Conservation (phyloP, 2,888 invertebrate species). For the Ennomos erosarius region DNA sequence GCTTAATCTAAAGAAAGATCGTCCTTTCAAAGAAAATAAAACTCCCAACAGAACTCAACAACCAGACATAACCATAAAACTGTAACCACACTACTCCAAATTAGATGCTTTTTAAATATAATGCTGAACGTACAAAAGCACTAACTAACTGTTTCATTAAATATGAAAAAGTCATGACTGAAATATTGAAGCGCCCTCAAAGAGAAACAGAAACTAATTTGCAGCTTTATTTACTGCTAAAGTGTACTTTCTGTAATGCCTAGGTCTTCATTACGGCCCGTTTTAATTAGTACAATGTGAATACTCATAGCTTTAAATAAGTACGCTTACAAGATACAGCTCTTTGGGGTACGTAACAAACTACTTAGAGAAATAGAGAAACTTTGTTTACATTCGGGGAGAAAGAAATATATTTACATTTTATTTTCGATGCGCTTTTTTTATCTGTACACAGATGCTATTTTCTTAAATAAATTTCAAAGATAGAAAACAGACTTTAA, state of each 20-base stretch:
- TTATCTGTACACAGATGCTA: conserved; percentile 16
- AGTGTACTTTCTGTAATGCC: conserved; percentile 51
- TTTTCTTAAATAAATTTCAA: conserved; percentile 8
- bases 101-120: conserved; percentile 41
- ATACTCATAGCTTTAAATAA: conserved; percentile 66
- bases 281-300: conserved; percentile 78
- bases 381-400: conserved; percentile 30
- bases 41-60: conserved; percentile 4
- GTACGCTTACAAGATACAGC: conserved; percentile 52
- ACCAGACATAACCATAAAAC: conserved; percentile 22
- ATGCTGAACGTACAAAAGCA: conserved; percentile 44
- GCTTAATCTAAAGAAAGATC: not conserved
- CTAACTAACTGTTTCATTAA: conserved; percentile 55
- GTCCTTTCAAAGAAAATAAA: conserved; percentile 9
- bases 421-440: conserved; percentile 22
- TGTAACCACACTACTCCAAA: conserved; percentile 19
- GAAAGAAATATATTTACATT: conserved; percentile 43
- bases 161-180: conserved; percentile 54
- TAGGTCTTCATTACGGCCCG: conserved; percentile 55
- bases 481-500: conserved; percentile 5
- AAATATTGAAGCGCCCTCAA: conserved; percentile 53
- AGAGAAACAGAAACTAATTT: conserved; percentile 65
- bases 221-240: conserved; percentile 66
- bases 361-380: conserved; percentile 38
- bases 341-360: conserved; percentile 45